Conservation (phyloP, 2,797 vertebrate species). For the Antrozous pallidus region DNA sequence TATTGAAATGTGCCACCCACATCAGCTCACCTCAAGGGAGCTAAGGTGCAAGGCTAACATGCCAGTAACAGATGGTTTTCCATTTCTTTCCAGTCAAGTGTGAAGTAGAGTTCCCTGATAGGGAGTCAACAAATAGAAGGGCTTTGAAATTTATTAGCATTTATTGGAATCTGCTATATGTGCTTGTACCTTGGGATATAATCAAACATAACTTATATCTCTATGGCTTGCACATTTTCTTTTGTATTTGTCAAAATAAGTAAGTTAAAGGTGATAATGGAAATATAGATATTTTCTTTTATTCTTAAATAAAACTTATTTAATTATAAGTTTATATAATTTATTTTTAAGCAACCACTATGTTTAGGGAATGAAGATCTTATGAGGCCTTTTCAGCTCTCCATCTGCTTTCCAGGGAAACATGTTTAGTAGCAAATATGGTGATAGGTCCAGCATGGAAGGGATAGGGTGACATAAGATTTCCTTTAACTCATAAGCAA, state of each 20-base stretch:
- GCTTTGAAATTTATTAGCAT: neutral
- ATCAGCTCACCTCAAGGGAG: constrained; percentile 1
- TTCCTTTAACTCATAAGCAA: neutral
- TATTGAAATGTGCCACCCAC: constrained; percentile 42
- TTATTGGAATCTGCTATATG: neutral
- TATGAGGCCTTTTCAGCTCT: neutral
- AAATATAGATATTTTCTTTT: neutral
- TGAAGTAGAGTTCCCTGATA: neutral
- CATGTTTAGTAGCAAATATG: neutral
- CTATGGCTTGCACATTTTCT: neutral
- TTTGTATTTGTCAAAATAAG: constrained; percentile 3
- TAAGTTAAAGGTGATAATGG: neutral
- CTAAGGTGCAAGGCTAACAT: constrained; percentile 29
- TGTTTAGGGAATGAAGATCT: neutral
- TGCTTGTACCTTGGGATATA: neutral
- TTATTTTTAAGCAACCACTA: neutral
- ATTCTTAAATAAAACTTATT: neutral
- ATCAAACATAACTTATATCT: neutral
- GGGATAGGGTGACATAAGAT: neutral
- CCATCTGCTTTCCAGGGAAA: neutral
- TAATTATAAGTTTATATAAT: neutral
- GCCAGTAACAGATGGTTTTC: neutral
- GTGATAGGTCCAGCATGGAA: neutral
- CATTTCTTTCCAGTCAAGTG: neutral
- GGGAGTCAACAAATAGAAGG: neutral